Percentiles rank a stretch among this genome's conserved stretches.
Evolutionary conservation across 2,113 vertebrate genomes (phyloP).

Genomic region (Hippolais icterina): DNA sequence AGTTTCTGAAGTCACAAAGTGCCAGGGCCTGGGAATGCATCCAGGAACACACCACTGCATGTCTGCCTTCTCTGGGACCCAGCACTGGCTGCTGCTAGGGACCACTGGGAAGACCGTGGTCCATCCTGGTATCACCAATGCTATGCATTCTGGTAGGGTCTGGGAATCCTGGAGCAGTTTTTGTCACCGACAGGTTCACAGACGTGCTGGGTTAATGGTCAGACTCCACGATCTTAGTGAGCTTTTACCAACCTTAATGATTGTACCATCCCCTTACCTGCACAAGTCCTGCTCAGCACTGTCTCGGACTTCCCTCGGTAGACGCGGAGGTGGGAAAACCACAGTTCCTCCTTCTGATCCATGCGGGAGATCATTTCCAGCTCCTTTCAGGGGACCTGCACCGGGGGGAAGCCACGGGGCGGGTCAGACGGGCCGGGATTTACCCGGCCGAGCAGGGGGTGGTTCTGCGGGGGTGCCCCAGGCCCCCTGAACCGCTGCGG

Average conservation of each 20-base stretch:
- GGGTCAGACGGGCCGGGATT: background rate
- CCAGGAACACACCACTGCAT: background rate
- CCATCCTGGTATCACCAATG: accelerated
- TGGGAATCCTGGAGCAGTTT: background rate
- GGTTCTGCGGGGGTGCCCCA: background rate
- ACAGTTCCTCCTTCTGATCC: background rate
- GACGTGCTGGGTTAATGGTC: background rate
- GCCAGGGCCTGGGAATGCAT: background rate
- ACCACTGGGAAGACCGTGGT: background rate
- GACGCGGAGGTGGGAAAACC: background rate
- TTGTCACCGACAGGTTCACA: background rate
- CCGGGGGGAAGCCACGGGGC: too few relatives aligned
- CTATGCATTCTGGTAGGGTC: accelerated
- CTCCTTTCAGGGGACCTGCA: background rate
- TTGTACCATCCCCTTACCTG: background rate
- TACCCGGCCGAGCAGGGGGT: background rate
- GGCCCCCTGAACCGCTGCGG: background rate
- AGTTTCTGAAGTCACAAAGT: background rate
- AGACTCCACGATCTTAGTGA: background rate
- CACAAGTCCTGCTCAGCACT: background rate
- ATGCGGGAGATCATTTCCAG: background rate
- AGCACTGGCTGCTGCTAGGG: background rate
- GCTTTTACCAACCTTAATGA: background rate
- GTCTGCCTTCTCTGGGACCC: background rate
- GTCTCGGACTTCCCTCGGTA: background rate